Percentiles rank a stretch among this genome's conserved stretches.
These are phyloP conservation scores for Canis aureus DNA, from an alignment of 2,113 vertebrate species.

Conservation along the genomic window DNA sequence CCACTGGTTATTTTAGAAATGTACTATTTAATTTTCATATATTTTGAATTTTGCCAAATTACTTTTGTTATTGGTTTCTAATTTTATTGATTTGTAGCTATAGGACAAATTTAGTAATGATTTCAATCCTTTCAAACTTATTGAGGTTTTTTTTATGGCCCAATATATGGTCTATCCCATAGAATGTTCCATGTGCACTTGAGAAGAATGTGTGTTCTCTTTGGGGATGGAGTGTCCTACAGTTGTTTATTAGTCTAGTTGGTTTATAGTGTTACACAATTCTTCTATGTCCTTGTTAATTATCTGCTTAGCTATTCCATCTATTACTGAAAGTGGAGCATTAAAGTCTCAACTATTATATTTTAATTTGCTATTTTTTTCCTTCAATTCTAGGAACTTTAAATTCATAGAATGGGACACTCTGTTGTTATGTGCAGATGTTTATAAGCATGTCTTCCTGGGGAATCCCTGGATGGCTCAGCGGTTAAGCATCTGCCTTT, in stretches of 20 bases:
- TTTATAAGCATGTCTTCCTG: not conserved
- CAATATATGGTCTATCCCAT: not conserved
- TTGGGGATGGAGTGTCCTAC: not conserved
- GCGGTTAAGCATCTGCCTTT: no score
- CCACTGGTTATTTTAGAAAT: not conserved
- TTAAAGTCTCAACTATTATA: not conserved
- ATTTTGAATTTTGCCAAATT: not conserved
- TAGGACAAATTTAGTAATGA: not conserved
- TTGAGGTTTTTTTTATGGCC: not conserved
- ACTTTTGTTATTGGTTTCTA: not conserved
- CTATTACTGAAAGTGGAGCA: not conserved
- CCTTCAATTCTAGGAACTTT: not conserved
- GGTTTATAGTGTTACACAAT: not conserved
- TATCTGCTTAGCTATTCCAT: not conserved
- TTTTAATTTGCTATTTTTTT: not conserved
- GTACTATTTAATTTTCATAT: not conserved
- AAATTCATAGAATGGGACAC: not conserved
- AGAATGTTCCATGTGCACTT: not conserved
- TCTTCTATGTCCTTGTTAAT: not conserved
- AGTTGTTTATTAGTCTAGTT: not conserved
- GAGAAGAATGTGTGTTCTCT: not conserved
- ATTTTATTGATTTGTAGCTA: not conserved
- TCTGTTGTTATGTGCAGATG: not conserved
- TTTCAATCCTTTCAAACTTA: not conserved
- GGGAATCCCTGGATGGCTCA: no score